Base-by-base conservation (phyloP, 2,888 invertebrate species). In the Acanthosepion lycidas region DNA sequence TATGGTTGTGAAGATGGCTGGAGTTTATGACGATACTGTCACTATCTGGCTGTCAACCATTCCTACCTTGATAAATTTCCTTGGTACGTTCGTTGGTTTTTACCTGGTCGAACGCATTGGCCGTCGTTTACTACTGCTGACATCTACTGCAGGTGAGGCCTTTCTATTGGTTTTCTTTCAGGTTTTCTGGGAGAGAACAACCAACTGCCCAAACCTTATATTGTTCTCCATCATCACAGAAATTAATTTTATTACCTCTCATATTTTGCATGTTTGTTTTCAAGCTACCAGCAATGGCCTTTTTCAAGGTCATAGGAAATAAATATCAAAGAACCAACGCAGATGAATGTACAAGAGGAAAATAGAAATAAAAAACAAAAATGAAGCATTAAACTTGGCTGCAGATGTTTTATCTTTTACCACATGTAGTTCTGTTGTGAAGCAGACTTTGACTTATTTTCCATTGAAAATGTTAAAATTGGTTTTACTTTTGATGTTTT, bases 81-180 rank as follows among this genome's bases (percentile, higher is more conserved):
- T 92, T 12, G 49, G 28, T 28, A 48, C 92, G 20, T 92, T 92
- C 33, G 51, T 92, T 51, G 92, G 92, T 49, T 53, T 92, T 49
- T 92, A 92, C 51, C 51, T 92, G 23, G 53, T 92, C 49, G 92
- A 92, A 51, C 92, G 92, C 28, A 92, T 92, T 92, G 92, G 92
- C 15, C 92, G 92, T 4, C 92, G 92, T 92, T 51, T 51, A 92
- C n/a, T 92, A 0, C 92, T 92, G 49, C 42, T 92, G 51, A n/a
- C 53, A 49, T 92, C 92, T 28, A 92, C 92, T 26, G n/a, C 53
- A 92, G 92, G 92, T 92, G 51, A 92, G 92, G 23, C 42, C 3
- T 91, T 42, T 91, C 23, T n/a, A 48, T 91, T 91, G 20, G 33
- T 91, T 59, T 59, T 59, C 59, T 59, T 59, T 59, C 59, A 59